Base-by-base conservation (phyloP, 2,888 invertebrate genomes). In the Mimumesa dahlbomi region DNA sequence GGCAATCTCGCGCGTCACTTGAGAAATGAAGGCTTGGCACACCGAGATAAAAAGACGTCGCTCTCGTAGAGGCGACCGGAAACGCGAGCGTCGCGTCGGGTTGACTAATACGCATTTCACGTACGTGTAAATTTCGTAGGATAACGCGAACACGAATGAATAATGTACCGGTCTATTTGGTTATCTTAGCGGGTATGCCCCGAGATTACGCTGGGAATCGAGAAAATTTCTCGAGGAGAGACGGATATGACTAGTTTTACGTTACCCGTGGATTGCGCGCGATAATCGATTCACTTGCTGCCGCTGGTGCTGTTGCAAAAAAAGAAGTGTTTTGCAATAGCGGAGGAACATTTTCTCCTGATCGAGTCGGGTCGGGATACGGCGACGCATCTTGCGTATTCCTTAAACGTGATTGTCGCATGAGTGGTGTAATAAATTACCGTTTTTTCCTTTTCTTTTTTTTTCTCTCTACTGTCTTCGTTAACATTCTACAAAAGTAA, bases 21-120 rank as follows among this genome's bases (percentile, higher is more conserved):
- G 81, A 82, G 81, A 85, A 87, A 86, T 75, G 85, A 87, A 88
- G 88, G 88, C 88, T 88, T 87, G 88, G 88, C 86, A 79, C 61
- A 36, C 1, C 22, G 52, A 82, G 82, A 82, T 82, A 82, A 81
- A 81, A 71, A 59, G 71, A 61, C 77, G 59, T 43, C 61, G 59
- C 16, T 31, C 13, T 13, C 42, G 34, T 43, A 81, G 79, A 73
- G 59, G 57, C 81, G 77, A 75, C 80, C 82, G 84, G 83, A 84
- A 86, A 77, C 77, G 75, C 31, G 64, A 57, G 59, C 53, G 66
- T 57, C 61, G 59, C 53, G 66, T 57, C 54, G 68, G n/a, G 65
- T 72, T 67, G 72, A 48, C 75, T 65, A 75, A 77, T 67, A 64
- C 75, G 69, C 59, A 43, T 64, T 54, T 43, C 70, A 52, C 71